Percentiles rank a stretch among this genome's conserved stretches.
Evolutionary conservation across 2,888 invertebrate species (phyloP).

Genomic region (Rhorus exstirpatorius): DNA sequence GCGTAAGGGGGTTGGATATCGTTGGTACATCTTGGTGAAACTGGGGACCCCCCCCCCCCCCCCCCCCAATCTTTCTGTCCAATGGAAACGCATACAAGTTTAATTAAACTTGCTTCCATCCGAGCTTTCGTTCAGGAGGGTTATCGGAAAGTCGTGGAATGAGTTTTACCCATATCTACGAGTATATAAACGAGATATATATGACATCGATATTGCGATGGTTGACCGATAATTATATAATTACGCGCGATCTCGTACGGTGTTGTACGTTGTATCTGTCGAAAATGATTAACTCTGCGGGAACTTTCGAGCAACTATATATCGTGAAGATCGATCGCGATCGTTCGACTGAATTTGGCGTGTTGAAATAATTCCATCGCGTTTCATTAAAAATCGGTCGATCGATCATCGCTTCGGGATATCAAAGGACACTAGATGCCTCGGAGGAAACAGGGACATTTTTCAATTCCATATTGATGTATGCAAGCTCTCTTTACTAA

Average conservation of each 20-base stretch:
- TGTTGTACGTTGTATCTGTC: conserved; percentile 1
- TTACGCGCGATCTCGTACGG: conserved; percentile 2
- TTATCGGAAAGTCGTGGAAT: conserved; percentile 56
- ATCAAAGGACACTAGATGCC: too few species aligned
- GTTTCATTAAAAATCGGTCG: too few species aligned
- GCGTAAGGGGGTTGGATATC: conserved; percentile 51
- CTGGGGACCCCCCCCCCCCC: conserved; percentile 20
- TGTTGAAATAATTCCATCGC: neutral
- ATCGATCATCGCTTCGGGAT: too few species aligned
- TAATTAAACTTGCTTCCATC: conserved; percentile 77
- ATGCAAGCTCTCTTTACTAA: too few species aligned
- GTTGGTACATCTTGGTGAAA: conserved; percentile 54
- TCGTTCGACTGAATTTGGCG: neutral
- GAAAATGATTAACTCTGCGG: neutral
- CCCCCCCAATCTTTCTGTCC: conserved; percentile 41
- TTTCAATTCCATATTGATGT: too few species aligned
- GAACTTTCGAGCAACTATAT: conserved; percentile 9
- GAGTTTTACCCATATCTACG: conserved; percentile 45
- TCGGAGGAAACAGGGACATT: too few species aligned
- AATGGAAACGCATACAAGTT: conserved; percentile 75
- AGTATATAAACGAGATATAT: neutral
- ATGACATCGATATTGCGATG: conserved; percentile 46
- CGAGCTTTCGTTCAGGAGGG: conserved; percentile 51
- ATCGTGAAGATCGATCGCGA: conserved; percentile 12
- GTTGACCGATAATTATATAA: conserved; percentile 55